Evolutionary conservation across 2,888 invertebrate species (phyloP), one percentile per base, ranked within the genome.

Genomic region (Gnatocerus cornutus): DNA sequence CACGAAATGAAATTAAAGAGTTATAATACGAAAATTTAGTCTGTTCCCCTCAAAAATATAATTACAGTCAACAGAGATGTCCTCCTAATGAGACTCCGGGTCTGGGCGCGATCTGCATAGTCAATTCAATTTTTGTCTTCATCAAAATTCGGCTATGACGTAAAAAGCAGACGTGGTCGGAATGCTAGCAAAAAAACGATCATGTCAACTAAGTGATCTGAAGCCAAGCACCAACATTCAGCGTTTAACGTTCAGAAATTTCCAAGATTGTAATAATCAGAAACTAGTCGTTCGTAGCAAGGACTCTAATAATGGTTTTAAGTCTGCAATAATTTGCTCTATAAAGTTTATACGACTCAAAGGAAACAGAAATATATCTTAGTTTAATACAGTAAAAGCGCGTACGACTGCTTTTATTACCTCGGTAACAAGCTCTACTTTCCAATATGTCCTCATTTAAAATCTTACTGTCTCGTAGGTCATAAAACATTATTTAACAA

Each of bases 111-210:
- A 41, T 56, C 56, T 56, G 56, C 56, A 56, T 56, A 56, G 41
- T 12, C 56, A 41, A 56, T 56, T 56, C 43, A 56, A 56, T 56
- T 56, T 56, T 56, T 56, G 56, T 56, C 43, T 56, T 56, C 56
- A 56, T 56, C 56, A 56, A 27, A 56, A 56, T 43, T 56, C 56
- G 41, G 4, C 56, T 43, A 56, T 41, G 56, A 43, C 21, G 21
- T 56, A 43, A 56, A 56, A 56, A 56, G 41, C 21, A 43, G 56
- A 56, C 56, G 56, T 56, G 56, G 43, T 2, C 41, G 6, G 56
- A 56, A 56, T 56, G 21, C 21, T 12, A 14, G 56, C 27, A 37
- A n/a, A 37, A 29, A 27, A 46, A 41, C 21, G 21, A 43, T 43
- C 41, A 43, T 56, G 21, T 21, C 43, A 50, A 27, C 50, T 50